phyloP scores from a whole-genome alignment of 2,113 vertebrate genomes.

The Orthonyx spaldingii region DNA sequence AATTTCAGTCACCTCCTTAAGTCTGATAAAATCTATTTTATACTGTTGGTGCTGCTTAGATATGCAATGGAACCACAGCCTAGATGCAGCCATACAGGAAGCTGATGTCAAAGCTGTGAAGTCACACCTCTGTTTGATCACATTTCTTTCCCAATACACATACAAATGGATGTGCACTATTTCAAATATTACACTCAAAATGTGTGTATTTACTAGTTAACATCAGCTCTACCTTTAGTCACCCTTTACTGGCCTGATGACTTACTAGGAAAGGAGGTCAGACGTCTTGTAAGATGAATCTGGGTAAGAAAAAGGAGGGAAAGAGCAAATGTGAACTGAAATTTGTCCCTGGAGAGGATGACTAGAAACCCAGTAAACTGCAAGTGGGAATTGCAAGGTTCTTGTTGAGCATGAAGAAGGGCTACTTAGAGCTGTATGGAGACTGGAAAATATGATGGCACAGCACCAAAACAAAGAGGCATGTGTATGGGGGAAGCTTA shows the following conservation, averaged over 20 bases:
- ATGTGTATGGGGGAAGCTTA: background rate
- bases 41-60: background rate
- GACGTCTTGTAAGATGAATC: background rate
- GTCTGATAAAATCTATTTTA: background rate
- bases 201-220: background rate
- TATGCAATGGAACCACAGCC: background rate
- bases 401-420: background rate
- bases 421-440: background rate
- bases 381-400: background rate
- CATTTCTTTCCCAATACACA: background rate
- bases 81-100: background rate
- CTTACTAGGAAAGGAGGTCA: background rate
- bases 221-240: background rate
- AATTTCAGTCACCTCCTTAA: background rate
- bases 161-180: fast-evolving
- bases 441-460: background rate
- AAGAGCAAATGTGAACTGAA: background rate
- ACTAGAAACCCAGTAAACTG: background rate
- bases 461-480: background rate
- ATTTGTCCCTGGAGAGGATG: background rate
- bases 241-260: background rate
- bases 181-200: background rate
- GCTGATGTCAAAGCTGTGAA: background rate
- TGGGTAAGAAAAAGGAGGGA: background rate
- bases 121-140: background rate